Percentiles rank a stretch among this genome's conserved stretches.
These are phyloP conservation scores for Salarias fasciatus DNA, from an alignment of 2,797 vertebrate species.

Conservation along the genomic window DNA sequence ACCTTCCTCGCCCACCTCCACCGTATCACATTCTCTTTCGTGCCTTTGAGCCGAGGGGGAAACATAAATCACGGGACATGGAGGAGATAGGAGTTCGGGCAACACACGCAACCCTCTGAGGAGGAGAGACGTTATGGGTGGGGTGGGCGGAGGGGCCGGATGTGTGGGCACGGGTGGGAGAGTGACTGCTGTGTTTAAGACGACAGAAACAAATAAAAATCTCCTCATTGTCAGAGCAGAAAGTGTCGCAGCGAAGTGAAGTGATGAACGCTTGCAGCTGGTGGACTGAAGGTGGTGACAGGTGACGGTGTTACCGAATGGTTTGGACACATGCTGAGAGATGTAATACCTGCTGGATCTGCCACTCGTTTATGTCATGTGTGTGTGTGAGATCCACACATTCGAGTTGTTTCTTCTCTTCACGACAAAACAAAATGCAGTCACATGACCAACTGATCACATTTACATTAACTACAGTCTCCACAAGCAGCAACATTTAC, in stretches of 20 bases:
- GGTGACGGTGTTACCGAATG: too few relatives aligned
- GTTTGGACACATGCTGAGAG: too few relatives aligned
- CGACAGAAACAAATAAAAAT: slow-evolving; percentile 14
- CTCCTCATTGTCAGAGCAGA: neutral
- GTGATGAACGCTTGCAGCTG: slow-evolving; percentile 1
- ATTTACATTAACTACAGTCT: too few relatives aligned
- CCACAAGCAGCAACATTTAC: too few relatives aligned
- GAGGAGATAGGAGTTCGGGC: slow-evolving; percentile 39
- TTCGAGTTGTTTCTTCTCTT: too few relatives aligned
- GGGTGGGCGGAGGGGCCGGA: slow-evolving; percentile 1
- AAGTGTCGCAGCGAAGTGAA: neutral
- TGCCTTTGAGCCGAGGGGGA: slow-evolving; percentile 46
- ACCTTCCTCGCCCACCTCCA: slow-evolving; percentile 21
- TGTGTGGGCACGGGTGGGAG: slow-evolving; percentile 17
- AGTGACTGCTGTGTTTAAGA: slow-evolving; percentile 6
- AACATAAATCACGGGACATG: slow-evolving; percentile 65
- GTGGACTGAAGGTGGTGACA: slow-evolving; percentile 7
- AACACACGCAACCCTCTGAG: slow-evolving; percentile 54
- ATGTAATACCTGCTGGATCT: too few relatives aligned
- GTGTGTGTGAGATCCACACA: too few relatives aligned
- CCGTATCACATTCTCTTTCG: slow-evolving; percentile 52
- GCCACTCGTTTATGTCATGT: too few relatives aligned
- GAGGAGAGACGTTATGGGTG: slow-evolving; percentile 24
- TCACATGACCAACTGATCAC: too few relatives aligned
- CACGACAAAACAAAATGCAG: too few relatives aligned